Conservation (phyloP, 2,888 invertebrate species). For the Helleia helle region DNA sequence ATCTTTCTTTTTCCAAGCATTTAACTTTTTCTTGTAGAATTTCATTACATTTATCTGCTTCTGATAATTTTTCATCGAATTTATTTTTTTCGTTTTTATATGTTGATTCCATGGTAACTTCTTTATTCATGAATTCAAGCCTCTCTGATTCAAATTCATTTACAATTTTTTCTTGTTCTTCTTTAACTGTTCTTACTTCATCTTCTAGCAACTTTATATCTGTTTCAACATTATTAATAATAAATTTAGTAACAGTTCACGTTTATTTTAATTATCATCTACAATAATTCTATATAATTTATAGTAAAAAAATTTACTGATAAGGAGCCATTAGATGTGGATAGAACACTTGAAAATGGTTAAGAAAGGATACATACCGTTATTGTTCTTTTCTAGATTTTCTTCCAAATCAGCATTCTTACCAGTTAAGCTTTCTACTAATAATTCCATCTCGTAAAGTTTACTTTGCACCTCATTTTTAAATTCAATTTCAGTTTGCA, state of each 20-base stretch:
- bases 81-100: neutral
- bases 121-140: neutral
- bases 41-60: neutral
- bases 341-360: no score
- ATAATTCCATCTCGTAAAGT: constrained; percentile 17
- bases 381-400: neutral
- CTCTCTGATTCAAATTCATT: neutral
- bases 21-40: neutral
- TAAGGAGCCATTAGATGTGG: no score
- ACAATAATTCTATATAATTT: no score
- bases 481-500: constrained; percentile 42
- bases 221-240: neutral
- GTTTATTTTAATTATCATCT: no score
- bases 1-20: constrained; percentile 5
- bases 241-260: neutral
- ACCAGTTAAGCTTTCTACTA: neutral
- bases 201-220: neutral
- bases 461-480: constrained; percentile 38
- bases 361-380: neutral
- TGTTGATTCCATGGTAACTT: neutral
- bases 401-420: neutral
- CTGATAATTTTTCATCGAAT: neutral
- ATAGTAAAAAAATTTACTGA: no score
- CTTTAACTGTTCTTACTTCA: neutral
- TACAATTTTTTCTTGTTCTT: neutral